Base-by-base conservation (phyloP, 92 coral and sea anemone species). In the Isaurus tuberculatus region DNA sequence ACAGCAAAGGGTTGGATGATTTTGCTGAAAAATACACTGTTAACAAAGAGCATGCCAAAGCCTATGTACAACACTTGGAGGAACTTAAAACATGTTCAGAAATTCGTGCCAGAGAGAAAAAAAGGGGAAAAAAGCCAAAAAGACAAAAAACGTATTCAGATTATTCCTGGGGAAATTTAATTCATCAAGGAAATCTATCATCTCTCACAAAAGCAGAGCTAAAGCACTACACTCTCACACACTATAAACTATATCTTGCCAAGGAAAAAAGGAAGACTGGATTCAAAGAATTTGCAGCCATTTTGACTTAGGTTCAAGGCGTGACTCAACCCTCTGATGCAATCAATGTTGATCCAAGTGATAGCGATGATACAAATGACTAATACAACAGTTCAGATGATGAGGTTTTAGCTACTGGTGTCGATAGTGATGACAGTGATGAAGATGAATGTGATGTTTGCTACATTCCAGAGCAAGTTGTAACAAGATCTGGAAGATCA, bases 1-100 rank as follows among this genome's bases (percentile, higher is more conserved):
- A 93, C 93, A 70, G 75, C 82, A 28, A 89, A 72, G 16, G 51
- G 51, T 44, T 44, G 51, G 51, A 44, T 44, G 51, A 44, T 44
- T 44, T 44, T 44, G 6, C 51, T 44, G 51, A 44, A 44, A 44
- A 44, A 44, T 44, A 44, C 51, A 44, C 83, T 87, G 34, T 80
- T 75, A 0, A 87, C 83, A 16, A 87, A 30, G 26, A 83, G 84
- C 27, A 26, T 19, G 19, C 86, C 87, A 83, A 85, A 86, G 6
- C 90, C 90, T 42, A 44, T 44, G 51, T 44, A 44, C 51, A 44
- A 44, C 51, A 44, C 51, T 44, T 44, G 51, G 51, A 44, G 51
- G 51, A 44, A 44, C 51, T 44, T 40, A 40, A 40, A 40, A 40
- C 44, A 40, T 44, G 51, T 44, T 44, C 51, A 44, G 51, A 44